A percentile compares a stretch with the other conserved stretches of the same genome.
Conservation (phyloP, 2,113 vertebrate species). For the Muntiacus muntjak region DNA sequence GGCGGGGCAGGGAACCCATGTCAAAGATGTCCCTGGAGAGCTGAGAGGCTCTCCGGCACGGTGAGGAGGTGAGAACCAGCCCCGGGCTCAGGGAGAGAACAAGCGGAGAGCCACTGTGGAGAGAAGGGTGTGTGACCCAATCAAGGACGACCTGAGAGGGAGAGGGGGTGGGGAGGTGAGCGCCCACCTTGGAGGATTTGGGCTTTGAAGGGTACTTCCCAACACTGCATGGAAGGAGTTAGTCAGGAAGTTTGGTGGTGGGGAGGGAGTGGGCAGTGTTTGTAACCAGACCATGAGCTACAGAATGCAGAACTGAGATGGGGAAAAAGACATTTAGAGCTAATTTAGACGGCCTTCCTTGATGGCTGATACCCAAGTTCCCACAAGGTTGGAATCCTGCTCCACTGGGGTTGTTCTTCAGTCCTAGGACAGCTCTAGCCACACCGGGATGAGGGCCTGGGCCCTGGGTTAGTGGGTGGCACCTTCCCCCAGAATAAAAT, state of each 20-base stretch:
- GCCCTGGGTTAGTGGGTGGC: background rate
- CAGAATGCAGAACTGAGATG: background rate
- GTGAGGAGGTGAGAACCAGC: background rate
- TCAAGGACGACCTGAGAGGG: background rate
- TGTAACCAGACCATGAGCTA: background rate
- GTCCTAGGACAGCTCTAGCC: background rate
- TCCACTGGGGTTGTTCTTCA: background rate
- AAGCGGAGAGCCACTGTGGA: background rate
- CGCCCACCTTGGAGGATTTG: background rate
- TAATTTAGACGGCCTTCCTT: background rate
- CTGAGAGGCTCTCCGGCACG: background rate
- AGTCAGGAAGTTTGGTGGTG: background rate
- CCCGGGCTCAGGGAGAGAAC: background rate
- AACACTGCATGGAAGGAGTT: background rate
- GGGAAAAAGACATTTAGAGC: background rate
- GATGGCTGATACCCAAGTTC: background rate
- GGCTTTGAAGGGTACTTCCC: background rate
- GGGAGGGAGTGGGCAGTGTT: background rate
- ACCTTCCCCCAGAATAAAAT: background rate
- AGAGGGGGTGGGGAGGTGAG: background rate
- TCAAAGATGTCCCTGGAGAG: background rate
- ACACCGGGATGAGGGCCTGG: background rate
- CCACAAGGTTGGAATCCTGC: background rate
- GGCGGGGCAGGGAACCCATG: background rate
- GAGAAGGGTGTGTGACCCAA: background rate